Conservation (phyloP, 2,888 invertebrate genomes). For the Temnothorax ravouxi region DNA sequence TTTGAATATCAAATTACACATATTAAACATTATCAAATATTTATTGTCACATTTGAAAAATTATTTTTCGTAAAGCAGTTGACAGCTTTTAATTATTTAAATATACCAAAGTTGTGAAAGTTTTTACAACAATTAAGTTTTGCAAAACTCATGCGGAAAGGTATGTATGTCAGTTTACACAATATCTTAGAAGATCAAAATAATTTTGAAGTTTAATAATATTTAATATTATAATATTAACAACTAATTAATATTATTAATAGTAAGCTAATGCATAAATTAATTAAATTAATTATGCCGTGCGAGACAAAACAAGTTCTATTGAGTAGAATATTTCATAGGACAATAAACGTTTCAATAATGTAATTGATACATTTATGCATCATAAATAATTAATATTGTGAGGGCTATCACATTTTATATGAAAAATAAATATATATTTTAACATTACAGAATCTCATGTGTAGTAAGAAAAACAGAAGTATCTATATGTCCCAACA, state of each 20-base stretch:
- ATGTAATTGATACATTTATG: not conserved
- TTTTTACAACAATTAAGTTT: not conserved
- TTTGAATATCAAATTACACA: not conserved
- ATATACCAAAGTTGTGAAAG: not conserved
- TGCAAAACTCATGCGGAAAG: not conserved
- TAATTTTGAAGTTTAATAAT: not conserved
- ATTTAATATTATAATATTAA: not conserved
- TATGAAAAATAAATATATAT: not conserved
- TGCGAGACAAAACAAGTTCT: not conserved
- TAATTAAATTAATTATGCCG: constrained; percentile 1
- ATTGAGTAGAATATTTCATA: constrained; percentile 12
- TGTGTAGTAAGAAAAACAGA: not conserved
- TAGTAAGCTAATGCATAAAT: not conserved
- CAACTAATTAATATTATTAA: constrained; percentile 4
- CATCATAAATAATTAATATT: not conserved
- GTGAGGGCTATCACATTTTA: not conserved
- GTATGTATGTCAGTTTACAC: not conserved
- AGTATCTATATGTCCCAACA: no score
- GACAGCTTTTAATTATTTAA: not conserved
- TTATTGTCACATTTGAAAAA: not conserved
- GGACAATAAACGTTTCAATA: not conserved
- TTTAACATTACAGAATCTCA: not conserved
- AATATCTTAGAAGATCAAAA: not conserved
- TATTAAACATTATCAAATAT: not conserved
- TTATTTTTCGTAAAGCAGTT: not conserved